Conservation (phyloP, 2,113 vertebrate species). For the Recurvirostra avosetta region DNA sequence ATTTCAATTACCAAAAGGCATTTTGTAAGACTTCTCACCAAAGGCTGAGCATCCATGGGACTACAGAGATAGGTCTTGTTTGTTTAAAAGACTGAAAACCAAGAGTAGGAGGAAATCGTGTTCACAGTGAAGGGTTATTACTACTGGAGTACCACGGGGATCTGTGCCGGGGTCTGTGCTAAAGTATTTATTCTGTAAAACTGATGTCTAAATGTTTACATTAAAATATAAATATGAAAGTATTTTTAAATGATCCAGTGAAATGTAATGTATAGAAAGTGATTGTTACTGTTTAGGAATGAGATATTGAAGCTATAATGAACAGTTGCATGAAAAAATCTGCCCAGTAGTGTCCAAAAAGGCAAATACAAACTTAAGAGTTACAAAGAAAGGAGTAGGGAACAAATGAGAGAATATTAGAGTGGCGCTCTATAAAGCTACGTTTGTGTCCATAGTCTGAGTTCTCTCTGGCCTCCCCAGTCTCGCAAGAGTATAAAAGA, state of each 20-base stretch:
- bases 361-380: not conserved
- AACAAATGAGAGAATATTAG: not conserved
- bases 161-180: not conserved
- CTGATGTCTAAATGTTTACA: not conserved
- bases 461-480: not conserved
- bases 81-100: not conserved
- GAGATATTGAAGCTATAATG: not conserved
- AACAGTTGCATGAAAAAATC: not conserved
- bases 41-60: not conserved
- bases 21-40: not conserved
- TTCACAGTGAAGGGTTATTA: not conserved
- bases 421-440: not conserved
- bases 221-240: not conserved
- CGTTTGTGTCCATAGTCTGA: not conserved
- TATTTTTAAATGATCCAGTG: not conserved
- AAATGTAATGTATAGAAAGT: not conserved
- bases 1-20: not conserved
- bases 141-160: not conserved
- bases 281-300: not conserved
- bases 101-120: not conserved
- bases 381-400: not conserved
- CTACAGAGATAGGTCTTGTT: not conserved
- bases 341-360: not conserved
- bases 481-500: not conserved
- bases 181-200: not conserved